Conservation (phyloP, 2,888 invertebrate species). For the Macaria notata region DNA sequence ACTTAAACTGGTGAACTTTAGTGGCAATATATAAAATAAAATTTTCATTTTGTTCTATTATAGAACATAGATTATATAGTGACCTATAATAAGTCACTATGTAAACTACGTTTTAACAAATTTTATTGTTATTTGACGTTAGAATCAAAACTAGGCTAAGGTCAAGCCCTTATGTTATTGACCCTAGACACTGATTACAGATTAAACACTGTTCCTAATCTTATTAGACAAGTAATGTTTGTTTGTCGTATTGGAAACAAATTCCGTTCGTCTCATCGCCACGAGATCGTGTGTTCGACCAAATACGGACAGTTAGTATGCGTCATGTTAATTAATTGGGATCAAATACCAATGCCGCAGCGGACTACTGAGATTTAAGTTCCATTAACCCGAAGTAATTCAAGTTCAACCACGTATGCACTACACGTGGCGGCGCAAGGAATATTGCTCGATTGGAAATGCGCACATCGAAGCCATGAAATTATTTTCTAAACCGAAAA, state of each 20-base stretch:
- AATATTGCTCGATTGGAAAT: conserved; percentile 32
- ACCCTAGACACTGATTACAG: no score
- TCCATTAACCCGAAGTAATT: conserved; percentile 2
- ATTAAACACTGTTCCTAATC: not conserved
- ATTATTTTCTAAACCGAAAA: conserved; percentile 42
- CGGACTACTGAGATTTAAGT: conserved; percentile 1
- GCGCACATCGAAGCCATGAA: conserved; percentile 38
- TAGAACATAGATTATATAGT: no score
- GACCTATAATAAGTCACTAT: no score
- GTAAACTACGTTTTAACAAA: no score
- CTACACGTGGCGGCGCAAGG: conserved; percentile 52
- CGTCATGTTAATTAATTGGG: not conserved
- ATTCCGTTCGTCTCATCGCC: not conserved
- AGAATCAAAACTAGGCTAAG: no score
- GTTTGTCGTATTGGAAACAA: no score
- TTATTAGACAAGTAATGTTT: not conserved
- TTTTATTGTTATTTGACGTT: no score
- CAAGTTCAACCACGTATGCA: conserved; percentile 40
- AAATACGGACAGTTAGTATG: conserved; percentile 6
- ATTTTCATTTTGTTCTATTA: no score
- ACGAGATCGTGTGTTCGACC: not conserved
- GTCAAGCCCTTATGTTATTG: no score
- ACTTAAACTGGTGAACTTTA: no score
- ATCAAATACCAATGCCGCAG: conserved; percentile 5
- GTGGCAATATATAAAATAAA: no score